A percentile compares a stretch with the other conserved stretches of the same genome.
Evolutionary conservation across 2,113 vertebrate species (phyloP).

Genomic region (Centropus unirufus): DNA sequence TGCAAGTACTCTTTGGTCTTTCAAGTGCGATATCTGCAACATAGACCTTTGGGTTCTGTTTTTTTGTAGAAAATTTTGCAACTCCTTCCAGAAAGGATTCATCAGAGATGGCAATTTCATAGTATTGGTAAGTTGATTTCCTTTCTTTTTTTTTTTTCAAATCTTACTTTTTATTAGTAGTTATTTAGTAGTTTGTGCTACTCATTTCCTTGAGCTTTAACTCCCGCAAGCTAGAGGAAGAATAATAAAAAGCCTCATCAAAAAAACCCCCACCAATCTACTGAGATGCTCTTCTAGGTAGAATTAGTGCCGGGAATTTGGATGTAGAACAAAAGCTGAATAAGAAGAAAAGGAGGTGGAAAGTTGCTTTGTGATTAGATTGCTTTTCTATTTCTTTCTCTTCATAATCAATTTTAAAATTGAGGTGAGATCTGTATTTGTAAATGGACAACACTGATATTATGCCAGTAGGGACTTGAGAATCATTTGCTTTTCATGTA

Average conservation of each 20-base stretch:
- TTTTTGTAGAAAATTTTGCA: constrained; percentile 95
- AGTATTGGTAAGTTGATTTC: constrained; percentile 89
- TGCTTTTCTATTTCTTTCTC: background rate
- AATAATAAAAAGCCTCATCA: too few species aligned
- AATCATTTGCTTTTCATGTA: background rate
- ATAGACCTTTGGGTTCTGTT: background rate
- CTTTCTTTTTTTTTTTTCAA: background rate
- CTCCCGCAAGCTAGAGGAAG: background rate
- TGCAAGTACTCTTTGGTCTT: background rate
- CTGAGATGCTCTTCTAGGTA: background rate
- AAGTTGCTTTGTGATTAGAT: background rate
- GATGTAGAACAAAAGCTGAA: background rate
- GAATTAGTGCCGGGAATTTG: background rate
- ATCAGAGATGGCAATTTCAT: constrained; percentile 98
- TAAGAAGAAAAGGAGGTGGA: background rate
- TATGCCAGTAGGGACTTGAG: background rate
- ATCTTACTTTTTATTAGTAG: background rate
- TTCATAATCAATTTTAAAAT: background rate
- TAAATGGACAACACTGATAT: background rate
- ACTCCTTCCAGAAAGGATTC: constrained; percentile 95
- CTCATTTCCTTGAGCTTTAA: background rate
- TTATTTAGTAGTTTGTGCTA: background rate
- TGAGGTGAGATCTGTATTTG: background rate
- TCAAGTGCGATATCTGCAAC: fast-evolving
- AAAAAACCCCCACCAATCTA: background rate